Conservation (phyloP, 2,113 vertebrate genomes). For the Dromiciops gliroides region DNA sequence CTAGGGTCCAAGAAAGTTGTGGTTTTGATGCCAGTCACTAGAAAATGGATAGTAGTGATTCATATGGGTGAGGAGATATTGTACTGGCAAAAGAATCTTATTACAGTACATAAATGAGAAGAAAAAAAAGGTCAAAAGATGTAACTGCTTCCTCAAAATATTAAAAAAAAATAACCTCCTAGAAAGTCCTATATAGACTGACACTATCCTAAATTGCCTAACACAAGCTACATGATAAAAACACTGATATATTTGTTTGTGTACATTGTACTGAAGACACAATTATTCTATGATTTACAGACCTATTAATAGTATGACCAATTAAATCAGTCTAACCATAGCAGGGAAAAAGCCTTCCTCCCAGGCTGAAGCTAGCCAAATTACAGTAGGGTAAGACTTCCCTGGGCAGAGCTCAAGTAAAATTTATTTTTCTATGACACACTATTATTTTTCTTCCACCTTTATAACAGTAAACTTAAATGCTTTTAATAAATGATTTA, state of each 20-base stretch:
- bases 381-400: not conserved
- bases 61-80: too few relatives aligned
- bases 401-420: not conserved
- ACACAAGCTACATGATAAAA: not conserved
- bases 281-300: not conserved
- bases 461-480: not conserved
- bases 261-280: not conserved
- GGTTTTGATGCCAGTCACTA: too few relatives aligned
- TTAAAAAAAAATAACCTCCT: not conserved
- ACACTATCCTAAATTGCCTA: not conserved
- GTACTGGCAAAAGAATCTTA: too few relatives aligned
- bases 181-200: not conserved
- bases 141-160: not conserved
- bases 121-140: not conserved
- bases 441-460: not conserved
- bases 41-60: too few relatives aligned
- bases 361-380: not conserved
- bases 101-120: too few relatives aligned
- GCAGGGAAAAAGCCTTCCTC: not conserved
- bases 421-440: not conserved
- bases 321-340: not conserved
- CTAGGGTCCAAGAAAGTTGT: too few relatives aligned
- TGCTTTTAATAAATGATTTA: not conserved
- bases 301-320: not conserved
- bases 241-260: not conserved